Evolutionary conservation across 2,797 vertebrate genomes (phyloP), one percentile per base, ranked within the genome.

Genomic region (Lutjanus campechanus): DNA sequence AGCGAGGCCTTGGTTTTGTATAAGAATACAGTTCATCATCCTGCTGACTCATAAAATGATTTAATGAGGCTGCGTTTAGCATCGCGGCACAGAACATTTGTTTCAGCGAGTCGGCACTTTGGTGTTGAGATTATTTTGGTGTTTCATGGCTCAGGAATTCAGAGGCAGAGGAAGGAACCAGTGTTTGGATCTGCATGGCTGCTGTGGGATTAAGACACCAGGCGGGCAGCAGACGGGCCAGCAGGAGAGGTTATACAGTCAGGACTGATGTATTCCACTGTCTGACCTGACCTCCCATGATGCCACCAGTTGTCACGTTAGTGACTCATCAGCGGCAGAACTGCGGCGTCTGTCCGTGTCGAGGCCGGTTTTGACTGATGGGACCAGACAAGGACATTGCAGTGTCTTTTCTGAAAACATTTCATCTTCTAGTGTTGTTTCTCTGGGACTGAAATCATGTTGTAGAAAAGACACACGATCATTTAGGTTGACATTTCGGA

Each of bases 111-210:
- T 43, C 49, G 20, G 43, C 44, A 7, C 22, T 72, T 41, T 47
- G 43, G 3, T 20, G 47, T 22, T 11, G 7, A 44, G 15, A 53
- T 56, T 64, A 49, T 81, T 61, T 58, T 8, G 51, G 25, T 80
- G 79, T 67, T 81, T 80, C 76, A 83, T 16, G 5, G 69, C 72
- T 80, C 51, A 84, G 79, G 87, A 89, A 86, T 88, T 55, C 78
- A 51, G 79, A 69, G 65, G 66, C 65, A 41, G 69, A 76, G 65
- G 61, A 66, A 25, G 62, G 19, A 56, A 19, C 25, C 8, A 4
- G 54, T 20, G 77, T 60, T 82, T 65, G 20, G 22, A 40, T 22
- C 47, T 69, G 16, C 55, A 75, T 43, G 11, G 53, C 50, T 50
- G 56, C 41, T 60, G 72, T 76, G 69, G 79, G 61, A 73, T 79